Conservation (phyloP, 1,140 invertebrate species). For the Drosophila sp. region DNA sequence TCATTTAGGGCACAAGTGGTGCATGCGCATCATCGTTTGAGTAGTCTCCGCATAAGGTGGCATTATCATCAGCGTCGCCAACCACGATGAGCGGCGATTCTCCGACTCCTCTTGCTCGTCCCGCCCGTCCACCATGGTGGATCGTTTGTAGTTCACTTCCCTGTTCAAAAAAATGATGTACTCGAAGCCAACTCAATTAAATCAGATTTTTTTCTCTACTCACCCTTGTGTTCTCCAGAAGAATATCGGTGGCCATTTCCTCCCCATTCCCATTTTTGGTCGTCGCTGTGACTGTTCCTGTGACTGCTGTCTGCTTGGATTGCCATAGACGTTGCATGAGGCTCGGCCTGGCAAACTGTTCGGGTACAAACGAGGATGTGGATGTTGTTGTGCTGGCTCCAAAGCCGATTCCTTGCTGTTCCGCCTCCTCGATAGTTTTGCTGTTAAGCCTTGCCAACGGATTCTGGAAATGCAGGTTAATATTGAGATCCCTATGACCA, state of each 20-base stretch:
- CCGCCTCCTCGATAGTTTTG: slow-evolving; percentile 38
- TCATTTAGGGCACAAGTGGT: slow-evolving; percentile 67
- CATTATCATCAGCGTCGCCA: slow-evolving; percentile 36
- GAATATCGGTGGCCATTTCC: slow-evolving; percentile 55
- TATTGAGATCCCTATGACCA: slow-evolving; percentile 79
- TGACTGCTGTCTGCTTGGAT: slow-evolving; percentile 21
- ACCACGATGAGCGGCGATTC: slow-evolving; percentile 52
- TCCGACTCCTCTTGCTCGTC: slow-evolving; percentile 10
- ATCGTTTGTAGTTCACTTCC: slow-evolving; percentile 55
- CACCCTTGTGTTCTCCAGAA: slow-evolving; percentile 62
- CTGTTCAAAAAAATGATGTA: slow-evolving; percentile 14
- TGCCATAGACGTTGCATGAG: slow-evolving; percentile 56
- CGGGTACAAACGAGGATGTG: slow-evolving; percentile 44
- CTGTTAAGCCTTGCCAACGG: slow-evolving; percentile 61
- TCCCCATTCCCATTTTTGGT: slow-evolving; percentile 1
- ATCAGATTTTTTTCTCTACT: slow-evolving; percentile 14
- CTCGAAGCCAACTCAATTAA: background rate
- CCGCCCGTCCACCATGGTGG: slow-evolving; percentile 34
- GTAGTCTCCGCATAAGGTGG: slow-evolving; percentile 38
- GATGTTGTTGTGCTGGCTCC: slow-evolving; percentile 37
- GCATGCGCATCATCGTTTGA: slow-evolving; percentile 65
- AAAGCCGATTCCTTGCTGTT: slow-evolving; percentile 15
- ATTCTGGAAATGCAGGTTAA: slow-evolving; percentile 83
- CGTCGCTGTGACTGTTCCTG: too few species aligned
- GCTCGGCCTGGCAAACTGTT: slow-evolving; percentile 43